Evolutionary conservation across 2,888 invertebrate species (phyloP).

Genomic region (Dichetophora obliterata): DNA sequence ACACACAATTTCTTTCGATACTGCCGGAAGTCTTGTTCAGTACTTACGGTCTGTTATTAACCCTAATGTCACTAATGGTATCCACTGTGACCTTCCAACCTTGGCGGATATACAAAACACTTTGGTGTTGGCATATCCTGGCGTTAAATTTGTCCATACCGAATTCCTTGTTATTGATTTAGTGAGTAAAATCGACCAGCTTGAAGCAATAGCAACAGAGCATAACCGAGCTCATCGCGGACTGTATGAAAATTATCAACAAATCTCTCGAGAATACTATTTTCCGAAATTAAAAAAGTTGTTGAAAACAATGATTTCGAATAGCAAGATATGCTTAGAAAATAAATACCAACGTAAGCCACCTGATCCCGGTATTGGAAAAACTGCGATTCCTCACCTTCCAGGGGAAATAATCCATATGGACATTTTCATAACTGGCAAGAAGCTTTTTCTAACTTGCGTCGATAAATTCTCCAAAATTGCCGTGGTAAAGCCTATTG

Average conservation of each 20-base stretch:
- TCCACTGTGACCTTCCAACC: slow-evolving; percentile 30
- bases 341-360: slow-evolving; percentile 42
- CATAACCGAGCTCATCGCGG: slow-evolving; percentile 40
- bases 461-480: slow-evolving; percentile 36
- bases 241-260: slow-evolving; percentile 37
- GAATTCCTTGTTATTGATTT: slow-evolving; percentile 42
- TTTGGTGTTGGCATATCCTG: slow-evolving; percentile 30
- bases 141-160: slow-evolving; percentile 43
- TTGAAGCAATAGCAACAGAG: slow-evolving; percentile 39
- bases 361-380: slow-evolving; percentile 23
- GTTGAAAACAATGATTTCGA: slow-evolving; percentile 32
- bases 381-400: slow-evolving; percentile 40
- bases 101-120: slow-evolving; percentile 38
- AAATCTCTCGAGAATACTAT: slow-evolving; percentile 36
- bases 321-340: slow-evolving; percentile 41
- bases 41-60: slow-evolving; percentile 36
- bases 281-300: slow-evolving; percentile 38
- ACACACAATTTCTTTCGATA: slow-evolving; percentile 23
- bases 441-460: slow-evolving; percentile 38
- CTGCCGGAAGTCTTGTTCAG: slow-evolving; percentile 23
- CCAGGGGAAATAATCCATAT: slow-evolving; percentile 38
- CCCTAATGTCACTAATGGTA: slow-evolving; percentile 33
- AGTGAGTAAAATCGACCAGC: slow-evolving; percentile 37
- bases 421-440: slow-evolving; percentile 25
- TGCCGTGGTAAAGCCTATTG: slow-evolving; percentile 34